A percentile compares a stretch with the other conserved stretches of the same genome.
Conservation (phyloP, 2,113 vertebrate species). For the Sisor rabdophorus region DNA sequence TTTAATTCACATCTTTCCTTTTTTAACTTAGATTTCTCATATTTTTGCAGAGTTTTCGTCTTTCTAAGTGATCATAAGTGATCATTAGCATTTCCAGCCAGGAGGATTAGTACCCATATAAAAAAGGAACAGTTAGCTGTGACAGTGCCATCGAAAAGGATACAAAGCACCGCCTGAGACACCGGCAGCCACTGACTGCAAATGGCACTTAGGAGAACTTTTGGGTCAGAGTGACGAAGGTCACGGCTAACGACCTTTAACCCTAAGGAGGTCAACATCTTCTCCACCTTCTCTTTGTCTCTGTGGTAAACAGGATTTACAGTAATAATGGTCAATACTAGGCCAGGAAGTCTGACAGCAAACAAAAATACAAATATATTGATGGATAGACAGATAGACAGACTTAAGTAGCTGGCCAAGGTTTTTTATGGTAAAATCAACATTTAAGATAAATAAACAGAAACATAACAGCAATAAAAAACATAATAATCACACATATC, state of each 20-base stretch:
- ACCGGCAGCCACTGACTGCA: slow-evolving; percentile 93
- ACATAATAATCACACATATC: background rate
- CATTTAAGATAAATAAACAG: background rate
- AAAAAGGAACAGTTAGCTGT: too few species aligned
- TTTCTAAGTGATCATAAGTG: too few species aligned
- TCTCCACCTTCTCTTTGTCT: slow-evolving; percentile 92
- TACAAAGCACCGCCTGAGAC: slow-evolving; percentile 89
- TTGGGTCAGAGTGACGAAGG: slow-evolving; percentile 83
- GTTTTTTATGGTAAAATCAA: background rate
- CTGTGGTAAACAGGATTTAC: slow-evolving; percentile 58
- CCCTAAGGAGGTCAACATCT: slow-evolving; percentile 84
- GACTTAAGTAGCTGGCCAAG: background rate
- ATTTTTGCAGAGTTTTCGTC: too few species aligned
- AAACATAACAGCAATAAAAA: background rate
- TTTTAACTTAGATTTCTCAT: too few species aligned
- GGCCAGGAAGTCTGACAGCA: background rate
- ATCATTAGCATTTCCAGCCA: too few species aligned
- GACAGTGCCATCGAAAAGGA: slow-evolving; percentile 62
- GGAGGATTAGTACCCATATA: background rate
- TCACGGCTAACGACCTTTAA: slow-evolving; percentile 82
- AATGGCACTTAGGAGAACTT: slow-evolving; percentile 89
- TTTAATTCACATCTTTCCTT: too few species aligned
- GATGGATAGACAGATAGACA: background rate
- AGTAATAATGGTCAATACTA: background rate
- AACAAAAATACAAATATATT: background rate